phyloP scores from a whole-genome alignment of 1,140 invertebrate species.

The Coboldia fuscipes region DNA sequence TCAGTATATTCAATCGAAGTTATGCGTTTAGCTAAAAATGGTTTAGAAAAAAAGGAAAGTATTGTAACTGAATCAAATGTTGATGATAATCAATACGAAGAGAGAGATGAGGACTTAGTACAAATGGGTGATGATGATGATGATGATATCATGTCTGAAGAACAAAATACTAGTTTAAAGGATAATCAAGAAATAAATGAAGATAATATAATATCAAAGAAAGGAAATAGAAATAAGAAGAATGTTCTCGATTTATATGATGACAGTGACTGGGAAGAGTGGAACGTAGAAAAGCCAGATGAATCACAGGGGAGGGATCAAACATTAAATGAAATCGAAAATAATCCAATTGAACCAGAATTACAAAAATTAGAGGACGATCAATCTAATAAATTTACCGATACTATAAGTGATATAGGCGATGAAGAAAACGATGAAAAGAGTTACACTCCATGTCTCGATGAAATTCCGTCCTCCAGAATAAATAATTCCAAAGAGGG shows the following conservation, averaged over 20 bases:
- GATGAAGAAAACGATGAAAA: conserved; percentile 27
- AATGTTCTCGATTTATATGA: conserved; percentile 18
- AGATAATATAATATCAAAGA: conserved; percentile 3
- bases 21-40: conserved; percentile 41
- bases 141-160: not conserved
- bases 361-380: conserved; percentile 5
- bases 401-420: conserved; percentile 17
- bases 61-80: conserved; percentile 9
- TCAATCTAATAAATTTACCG: no score
- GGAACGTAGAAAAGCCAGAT: conserved; percentile 17
- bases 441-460: conserved; percentile 40
- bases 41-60: conserved; percentile 21
- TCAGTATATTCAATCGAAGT: conserved; percentile 61
- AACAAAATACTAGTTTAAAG: conserved; percentile 4
- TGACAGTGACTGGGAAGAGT: conserved; percentile 21
- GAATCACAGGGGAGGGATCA: conserved; percentile 9
- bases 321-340: conserved; percentile 16
- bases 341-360: conserved; percentile 2
- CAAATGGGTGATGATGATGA: conserved; percentile 21
- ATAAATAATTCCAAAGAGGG: not conserved
- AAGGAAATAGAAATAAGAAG: not conserved
- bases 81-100: conserved; percentile 11
- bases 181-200: conserved; percentile 3
- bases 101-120: conserved; percentile 21
- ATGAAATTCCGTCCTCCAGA: conserved; percentile 23